These are phyloP conservation scores for Eumaeus atala DNA, from an alignment of 1,140 invertebrate species.

Conservation along the genomic window DNA sequence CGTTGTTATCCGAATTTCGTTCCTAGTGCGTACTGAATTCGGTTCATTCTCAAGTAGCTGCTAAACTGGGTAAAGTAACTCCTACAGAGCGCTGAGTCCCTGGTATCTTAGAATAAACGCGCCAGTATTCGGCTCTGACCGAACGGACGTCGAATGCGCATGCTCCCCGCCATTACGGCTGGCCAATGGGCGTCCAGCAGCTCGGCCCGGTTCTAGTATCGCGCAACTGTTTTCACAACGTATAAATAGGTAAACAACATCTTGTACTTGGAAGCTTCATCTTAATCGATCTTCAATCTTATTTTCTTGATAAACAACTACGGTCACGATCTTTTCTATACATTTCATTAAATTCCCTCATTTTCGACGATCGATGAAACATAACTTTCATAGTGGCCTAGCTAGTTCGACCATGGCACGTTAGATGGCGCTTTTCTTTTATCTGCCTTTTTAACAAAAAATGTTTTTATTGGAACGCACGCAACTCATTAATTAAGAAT, in stretches of 20 bases:
- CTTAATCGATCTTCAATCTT: no score
- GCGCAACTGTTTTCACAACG: slow-evolving; percentile 17
- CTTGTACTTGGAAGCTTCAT: neutral
- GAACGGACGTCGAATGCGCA: slow-evolving; percentile 56
- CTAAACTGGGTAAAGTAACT: slow-evolving; percentile 38
- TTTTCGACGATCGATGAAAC: no score
- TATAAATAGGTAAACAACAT: slow-evolving; percentile 12
- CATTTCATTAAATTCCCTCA: no score
- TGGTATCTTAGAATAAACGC: slow-evolving; percentile 67
- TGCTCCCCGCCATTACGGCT: slow-evolving; percentile 58
- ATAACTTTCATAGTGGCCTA: slow-evolving; percentile 21
- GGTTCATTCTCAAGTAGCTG: slow-evolving; percentile 27
- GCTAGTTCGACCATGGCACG: slow-evolving; percentile 45
- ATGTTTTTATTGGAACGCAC: slow-evolving; percentile 10
- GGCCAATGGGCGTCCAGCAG: slow-evolving; percentile 60
- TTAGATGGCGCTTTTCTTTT: slow-evolving; percentile 59
- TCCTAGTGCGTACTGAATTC: slow-evolving; percentile 18
- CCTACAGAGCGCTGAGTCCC: slow-evolving; percentile 63
- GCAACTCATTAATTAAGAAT: neutral
- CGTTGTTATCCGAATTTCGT: slow-evolving; percentile 18
- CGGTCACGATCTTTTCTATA: no score
- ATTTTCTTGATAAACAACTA: no score
- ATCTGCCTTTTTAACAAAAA: slow-evolving; percentile 23
- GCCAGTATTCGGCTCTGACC: slow-evolving; percentile 66
- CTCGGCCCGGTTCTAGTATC: slow-evolving; percentile 35